Evolutionary conservation across 2,113 vertebrate genomes (phyloP), one percentile per base, ranked within the genome.

Genomic region (Anas platyrhynchos): DNA sequence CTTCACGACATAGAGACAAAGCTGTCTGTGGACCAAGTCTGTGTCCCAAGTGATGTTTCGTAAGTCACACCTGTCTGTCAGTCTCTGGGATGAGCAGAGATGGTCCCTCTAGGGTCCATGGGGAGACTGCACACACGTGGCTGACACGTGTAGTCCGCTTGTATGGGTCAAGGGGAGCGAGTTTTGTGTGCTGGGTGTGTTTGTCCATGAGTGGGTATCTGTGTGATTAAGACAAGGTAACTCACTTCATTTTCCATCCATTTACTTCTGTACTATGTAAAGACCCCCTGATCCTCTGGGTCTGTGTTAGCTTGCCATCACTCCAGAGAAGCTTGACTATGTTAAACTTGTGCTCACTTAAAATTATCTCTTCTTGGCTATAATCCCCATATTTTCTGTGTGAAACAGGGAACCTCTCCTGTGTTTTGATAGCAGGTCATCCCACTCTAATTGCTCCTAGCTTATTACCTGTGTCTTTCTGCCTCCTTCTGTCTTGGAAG

Each of bases 101-200:
- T 0, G 7, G 41, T 52, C 29, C 25, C 13, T 54, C 27, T 14
- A 46, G 58, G 21, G 16, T 34, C n/a, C 26, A 11, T 0, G 4
- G 58, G 38, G 36, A 50, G 21, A 17, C 1, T 7, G 44, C 11
- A 31, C 6, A 10, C 0, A 0, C 20, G 25, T 52, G 29, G 67
- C 11, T 91, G 69, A 56, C 54, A 52, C 0, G 1, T 10, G n/a
- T 31, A 56, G 29, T 41, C 14, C 13, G n/a, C 22, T 58, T 44
- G 55, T 48, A 54, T 2, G 1, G 46, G 23, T 68, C 16, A 44
- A n/a, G 21, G n/a, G 23, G 32, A 79, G 43, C 0, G 0, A 48
- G 16, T 59, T 74, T 86, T 7, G 3, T 1, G 1, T 68, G 32
- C 46, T 3, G 17, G 25, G 38, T 1, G 46, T 52, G 27, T 68